Conservation (phyloP, 1,140 invertebrate genomes). For the Linepithema humile region DNA sequence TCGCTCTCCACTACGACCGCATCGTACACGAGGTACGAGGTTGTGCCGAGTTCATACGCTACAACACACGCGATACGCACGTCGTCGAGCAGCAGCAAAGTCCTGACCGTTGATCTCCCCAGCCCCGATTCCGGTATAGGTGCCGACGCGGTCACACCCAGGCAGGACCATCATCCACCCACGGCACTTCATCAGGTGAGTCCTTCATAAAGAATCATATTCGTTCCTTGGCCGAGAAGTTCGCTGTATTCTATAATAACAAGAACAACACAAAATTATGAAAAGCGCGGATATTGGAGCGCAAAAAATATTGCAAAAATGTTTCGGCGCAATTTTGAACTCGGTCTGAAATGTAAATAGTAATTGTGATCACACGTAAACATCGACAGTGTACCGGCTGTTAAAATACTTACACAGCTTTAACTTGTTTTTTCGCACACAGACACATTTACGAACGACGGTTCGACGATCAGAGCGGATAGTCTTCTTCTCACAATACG, state of each 20-base stretch:
- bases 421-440: neutral
- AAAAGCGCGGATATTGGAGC: too few relatives aligned
- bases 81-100: conserved; percentile 87
- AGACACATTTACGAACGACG: conserved; percentile 6
- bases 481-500: neutral
- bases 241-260: neutral
- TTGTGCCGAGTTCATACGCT: conserved; percentile 82
- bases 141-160: conserved; percentile 94
- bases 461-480: neutral
- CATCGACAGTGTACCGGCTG: too few relatives aligned
- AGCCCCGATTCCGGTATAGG: conserved; percentile 97
- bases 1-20: conserved; percentile 79
- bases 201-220: conserved; percentile 50
- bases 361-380: too few relatives aligned
- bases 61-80: conserved; percentile 82
- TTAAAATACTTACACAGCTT: neutral
- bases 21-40: conserved; percentile 83
- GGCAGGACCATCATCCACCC: conserved; percentile 91
- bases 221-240: neutral
- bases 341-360: too few relatives aligned
- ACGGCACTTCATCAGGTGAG: conserved; percentile 91
- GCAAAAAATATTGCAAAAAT: too few relatives aligned
- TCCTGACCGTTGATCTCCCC: conserved; percentile 94
- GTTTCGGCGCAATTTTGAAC: too few relatives aligned
- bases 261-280: too few relatives aligned